Base-by-base conservation (phyloP, 2,113 vertebrate species). In the Pogonocichla stellata region DNA sequence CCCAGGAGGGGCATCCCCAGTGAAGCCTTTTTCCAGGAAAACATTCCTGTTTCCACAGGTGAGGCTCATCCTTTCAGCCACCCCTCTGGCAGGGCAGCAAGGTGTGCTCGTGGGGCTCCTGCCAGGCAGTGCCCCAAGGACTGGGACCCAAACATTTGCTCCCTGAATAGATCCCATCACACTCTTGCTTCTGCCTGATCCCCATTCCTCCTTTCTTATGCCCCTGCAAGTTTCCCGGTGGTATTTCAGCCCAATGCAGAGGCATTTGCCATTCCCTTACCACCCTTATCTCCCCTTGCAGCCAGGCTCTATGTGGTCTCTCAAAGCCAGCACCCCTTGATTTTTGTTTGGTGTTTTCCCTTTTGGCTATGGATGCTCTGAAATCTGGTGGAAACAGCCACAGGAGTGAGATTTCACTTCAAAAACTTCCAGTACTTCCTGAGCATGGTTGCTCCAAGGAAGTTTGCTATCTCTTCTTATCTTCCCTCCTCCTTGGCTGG, bases 141-240 rank as follows among this genome's bases (percentile, higher is more conserved):
- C 64, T 84, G 34, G 3, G 19, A 60, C 24, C 33, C 2, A 0
- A 28, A 4, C 12, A 12, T 6, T 23, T 8, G 1, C 3, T 53
- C 43, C 53, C 23, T 1, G 4, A 31, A 50, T 11, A 92, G 45
- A 72, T 88, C 47, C 4, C 56, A 9, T n/a, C 62, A 33, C 72
- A 31, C 13, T 66, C 58, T 45, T 65, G n/a, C 33, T 31, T 64
- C 83, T 5, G 4, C 40, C 56, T 34, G 3, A 5, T 47, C 58
- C 33, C 69, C 19, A 8, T 33, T 70, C 45, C 34, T 86, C 56
- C 25, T 84, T 79, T 80, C 38, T 79, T 56, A 22, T 64, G 33
- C 10, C 29, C 10, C 2, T 2, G 2, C 12, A 38, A n/a, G 20
- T 14, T 73, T 18, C 38, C 38, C 38, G 10, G 38, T 38, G 38